phyloP scores from a whole-genome alignment of 2,113 vertebrate genomes.

The Onychorhynchus coronatus region DNA sequence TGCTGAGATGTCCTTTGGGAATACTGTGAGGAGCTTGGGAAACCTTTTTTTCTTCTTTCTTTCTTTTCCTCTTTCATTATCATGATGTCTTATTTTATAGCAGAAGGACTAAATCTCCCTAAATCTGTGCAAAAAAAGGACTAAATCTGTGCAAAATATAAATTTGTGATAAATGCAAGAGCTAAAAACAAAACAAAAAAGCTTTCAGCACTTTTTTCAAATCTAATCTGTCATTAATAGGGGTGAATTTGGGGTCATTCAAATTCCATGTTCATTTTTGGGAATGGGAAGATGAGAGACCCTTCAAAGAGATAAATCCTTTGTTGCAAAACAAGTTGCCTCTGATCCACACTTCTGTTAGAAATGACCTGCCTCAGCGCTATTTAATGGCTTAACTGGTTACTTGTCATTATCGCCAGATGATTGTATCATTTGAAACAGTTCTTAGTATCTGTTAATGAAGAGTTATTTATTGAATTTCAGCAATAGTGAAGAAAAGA shows the following conservation, averaged over 20 bases:
- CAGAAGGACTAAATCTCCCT: background rate
- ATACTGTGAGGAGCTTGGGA: background rate
- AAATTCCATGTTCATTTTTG: background rate
- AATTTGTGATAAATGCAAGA: background rate
- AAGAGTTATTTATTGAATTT: background rate
- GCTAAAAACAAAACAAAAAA: background rate
- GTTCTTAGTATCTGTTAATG: background rate
- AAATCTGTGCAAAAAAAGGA: no score
- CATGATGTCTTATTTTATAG: background rate
- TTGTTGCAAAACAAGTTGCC: background rate
- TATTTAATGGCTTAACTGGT: background rate
- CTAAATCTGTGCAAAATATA: background rate
- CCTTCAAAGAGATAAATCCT: background rate
- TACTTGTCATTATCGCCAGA: background rate
- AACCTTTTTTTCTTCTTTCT: background rate
- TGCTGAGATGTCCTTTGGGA: conserved; percentile 7
- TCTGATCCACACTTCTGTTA: background rate
- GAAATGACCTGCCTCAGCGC: background rate
- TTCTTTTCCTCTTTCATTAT: background rate
- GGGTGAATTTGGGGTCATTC: background rate
- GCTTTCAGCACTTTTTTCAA: background rate
- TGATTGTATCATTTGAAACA: background rate
- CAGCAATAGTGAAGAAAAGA: background rate
- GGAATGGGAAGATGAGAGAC: background rate
- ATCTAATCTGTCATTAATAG: background rate